Conservation (phyloP, 2,113 vertebrate genomes). For the Haplochromis vanheusdeni region DNA sequence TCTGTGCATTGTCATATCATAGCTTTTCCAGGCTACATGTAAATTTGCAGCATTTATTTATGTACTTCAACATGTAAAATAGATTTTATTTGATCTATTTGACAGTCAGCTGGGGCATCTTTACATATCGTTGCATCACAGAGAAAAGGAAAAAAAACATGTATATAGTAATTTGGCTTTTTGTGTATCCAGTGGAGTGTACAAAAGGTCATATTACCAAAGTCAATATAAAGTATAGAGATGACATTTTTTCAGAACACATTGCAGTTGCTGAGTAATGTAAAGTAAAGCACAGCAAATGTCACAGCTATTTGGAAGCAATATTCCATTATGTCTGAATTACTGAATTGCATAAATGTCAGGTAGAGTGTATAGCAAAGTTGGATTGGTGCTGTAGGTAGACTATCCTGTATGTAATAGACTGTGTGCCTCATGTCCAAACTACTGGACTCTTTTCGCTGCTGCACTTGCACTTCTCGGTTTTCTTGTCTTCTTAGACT, state of each 20-base stretch:
- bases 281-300: not conserved
- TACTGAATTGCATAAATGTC: not conserved
- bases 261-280: not conserved
- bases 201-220: not conserved
- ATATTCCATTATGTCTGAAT: not conserved
- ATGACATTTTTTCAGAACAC: not conserved
- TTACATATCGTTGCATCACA: not conserved
- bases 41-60: conserved; percentile 33
- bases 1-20: not conserved
- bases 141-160: not conserved
- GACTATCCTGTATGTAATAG: not conserved
- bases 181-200: not conserved
- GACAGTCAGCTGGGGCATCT: not conserved
- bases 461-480: conserved; percentile 31
- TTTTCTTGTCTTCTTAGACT: conserved; percentile 25
- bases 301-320: not conserved
- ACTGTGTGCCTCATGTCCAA: not conserved
- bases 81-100: conserved; percentile 8
- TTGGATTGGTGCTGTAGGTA: not conserved
- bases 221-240: not conserved
- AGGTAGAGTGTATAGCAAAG: not conserved
- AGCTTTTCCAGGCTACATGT: conserved; percentile 3
- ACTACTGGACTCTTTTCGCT: not conserved
- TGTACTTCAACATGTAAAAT: conserved; percentile 24
- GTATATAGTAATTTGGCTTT: not conserved